A percentile compares a stretch with the other conserved stretches of the same genome.
Evolutionary conservation across 2,888 invertebrate genomes (phyloP).

Genomic region (Andricus quercusramuli): DNA sequence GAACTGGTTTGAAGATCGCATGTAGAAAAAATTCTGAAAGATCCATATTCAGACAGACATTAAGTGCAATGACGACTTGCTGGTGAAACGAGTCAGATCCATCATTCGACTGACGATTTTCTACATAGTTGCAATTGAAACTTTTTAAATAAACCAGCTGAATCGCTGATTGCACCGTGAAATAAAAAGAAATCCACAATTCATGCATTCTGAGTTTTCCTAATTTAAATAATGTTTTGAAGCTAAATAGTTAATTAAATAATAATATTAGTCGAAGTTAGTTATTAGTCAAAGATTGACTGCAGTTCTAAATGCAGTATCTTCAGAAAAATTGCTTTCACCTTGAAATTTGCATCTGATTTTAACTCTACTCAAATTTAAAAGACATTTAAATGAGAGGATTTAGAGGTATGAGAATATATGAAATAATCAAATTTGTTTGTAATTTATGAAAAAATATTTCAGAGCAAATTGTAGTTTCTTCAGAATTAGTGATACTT

Average conservation of each 20-base stretch:
- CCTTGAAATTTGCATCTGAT: too few relatives aligned
- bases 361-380: too few relatives aligned
- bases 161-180: neutral
- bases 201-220: neutral
- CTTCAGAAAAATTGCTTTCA: too few relatives aligned
- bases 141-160: neutral
- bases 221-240: neutral
- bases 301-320: too few relatives aligned
- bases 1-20: conserved; percentile 4
- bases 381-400: too few relatives aligned
- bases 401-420: too few relatives aligned
- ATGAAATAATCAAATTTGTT: too few relatives aligned
- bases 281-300: too few relatives aligned
- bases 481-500: too few relatives aligned
- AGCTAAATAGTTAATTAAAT: neutral
- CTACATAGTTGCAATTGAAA: neutral
- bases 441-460: too few relatives aligned
- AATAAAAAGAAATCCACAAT: neutral
- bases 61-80: neutral
- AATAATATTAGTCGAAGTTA: neutral
- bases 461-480: too few relatives aligned
- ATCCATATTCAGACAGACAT: neutral
- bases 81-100: neutral
- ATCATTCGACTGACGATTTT: neutral
- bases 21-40: neutral